Conservation (phyloP, 2,888 invertebrate species). For the Nephrotoma guestfalica region DNA sequence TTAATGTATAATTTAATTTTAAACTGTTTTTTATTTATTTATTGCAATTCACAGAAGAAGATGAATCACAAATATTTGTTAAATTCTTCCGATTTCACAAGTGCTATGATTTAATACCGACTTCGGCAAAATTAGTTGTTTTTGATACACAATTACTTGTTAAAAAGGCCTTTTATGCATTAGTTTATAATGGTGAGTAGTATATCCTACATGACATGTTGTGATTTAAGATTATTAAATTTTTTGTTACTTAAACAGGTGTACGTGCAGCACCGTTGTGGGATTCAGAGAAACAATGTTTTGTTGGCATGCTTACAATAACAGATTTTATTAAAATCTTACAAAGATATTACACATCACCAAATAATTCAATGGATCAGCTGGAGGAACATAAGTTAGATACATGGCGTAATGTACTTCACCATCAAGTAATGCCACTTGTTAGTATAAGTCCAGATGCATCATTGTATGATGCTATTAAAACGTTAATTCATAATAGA, state of each 20-base stretch:
- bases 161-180: slow-evolving; percentile 97
- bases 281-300: slow-evolving; percentile 84
- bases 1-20: slow-evolving; percentile 3
- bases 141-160: slow-evolving; percentile 97
- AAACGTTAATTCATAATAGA: slow-evolving; percentile 79
- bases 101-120: slow-evolving; percentile 99
- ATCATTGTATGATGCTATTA: slow-evolving; percentile 86
- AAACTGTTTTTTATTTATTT: slow-evolving; percentile 1
- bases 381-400: slow-evolving; percentile 92
- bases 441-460: slow-evolving; percentile 87
- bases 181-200: slow-evolving; percentile 86
- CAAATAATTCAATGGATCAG: slow-evolving; percentile 86
- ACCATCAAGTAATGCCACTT: slow-evolving; percentile 71
- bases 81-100: slow-evolving; percentile 99
- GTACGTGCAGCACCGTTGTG: slow-evolving; percentile 95
- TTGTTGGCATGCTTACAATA: slow-evolving; percentile 97
- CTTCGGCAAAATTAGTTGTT: slow-evolving; percentile 96
- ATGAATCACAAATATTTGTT: slow-evolving; percentile 93
- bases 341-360: slow-evolving; percentile 93
- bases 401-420: slow-evolving; percentile 86
- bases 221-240: background rate
- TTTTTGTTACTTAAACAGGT: slow-evolving; percentile 36
- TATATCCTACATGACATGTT: background rate
- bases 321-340: slow-evolving; percentile 98
- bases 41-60: slow-evolving; percentile 59